These are phyloP conservation scores for Psittacula echo DNA, from an alignment of 2,797 vertebrate species.

Conservation along the genomic window DNA sequence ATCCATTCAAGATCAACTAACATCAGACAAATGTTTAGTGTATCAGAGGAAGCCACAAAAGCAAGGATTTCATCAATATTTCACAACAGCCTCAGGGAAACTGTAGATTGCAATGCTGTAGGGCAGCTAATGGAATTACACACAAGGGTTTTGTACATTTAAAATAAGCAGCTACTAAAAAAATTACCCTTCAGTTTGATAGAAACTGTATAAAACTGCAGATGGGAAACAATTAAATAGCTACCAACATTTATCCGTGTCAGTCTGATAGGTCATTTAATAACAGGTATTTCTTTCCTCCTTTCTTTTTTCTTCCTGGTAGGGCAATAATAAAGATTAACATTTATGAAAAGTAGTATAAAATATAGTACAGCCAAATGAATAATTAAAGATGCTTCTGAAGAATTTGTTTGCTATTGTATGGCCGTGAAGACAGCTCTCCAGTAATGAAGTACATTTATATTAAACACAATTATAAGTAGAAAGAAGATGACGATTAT, in stretches of 20 bases:
- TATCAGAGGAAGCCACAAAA: conserved; percentile 87
- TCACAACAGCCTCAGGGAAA: conserved; percentile 97
- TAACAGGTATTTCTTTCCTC: conserved; percentile 76
- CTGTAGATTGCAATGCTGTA: conserved; percentile 93
- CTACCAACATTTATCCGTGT: conserved; percentile 76
- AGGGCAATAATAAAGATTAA: conserved; percentile 82
- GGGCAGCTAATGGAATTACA: conserved; percentile 97
- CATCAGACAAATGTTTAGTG: conserved; percentile 87
- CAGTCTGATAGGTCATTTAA: conserved; percentile 79
- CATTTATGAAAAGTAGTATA: conserved; percentile 81
- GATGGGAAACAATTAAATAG: conserved; percentile 83
- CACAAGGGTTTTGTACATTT: conserved; percentile 94
- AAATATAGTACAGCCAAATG: conserved; percentile 77
- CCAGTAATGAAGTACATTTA: conserved; percentile 71
- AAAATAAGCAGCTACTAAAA: conserved; percentile 91
- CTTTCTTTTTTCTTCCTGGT: neutral
- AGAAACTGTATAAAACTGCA: conserved; percentile 83
- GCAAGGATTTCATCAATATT: conserved; percentile 96
- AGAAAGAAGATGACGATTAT: conserved; percentile 63
- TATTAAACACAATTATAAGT: conserved; percentile 73
- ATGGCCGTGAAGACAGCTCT: conserved; percentile 52
- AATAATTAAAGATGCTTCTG: conserved; percentile 83
- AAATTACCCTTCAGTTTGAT: conserved; percentile 84
- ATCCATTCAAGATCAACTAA: conserved; percentile 84
- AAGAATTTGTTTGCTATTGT: conserved; percentile 78